phyloP scores from a whole-genome alignment of 2,888 invertebrate species.

The Phrixothrix hirtus region DNA sequence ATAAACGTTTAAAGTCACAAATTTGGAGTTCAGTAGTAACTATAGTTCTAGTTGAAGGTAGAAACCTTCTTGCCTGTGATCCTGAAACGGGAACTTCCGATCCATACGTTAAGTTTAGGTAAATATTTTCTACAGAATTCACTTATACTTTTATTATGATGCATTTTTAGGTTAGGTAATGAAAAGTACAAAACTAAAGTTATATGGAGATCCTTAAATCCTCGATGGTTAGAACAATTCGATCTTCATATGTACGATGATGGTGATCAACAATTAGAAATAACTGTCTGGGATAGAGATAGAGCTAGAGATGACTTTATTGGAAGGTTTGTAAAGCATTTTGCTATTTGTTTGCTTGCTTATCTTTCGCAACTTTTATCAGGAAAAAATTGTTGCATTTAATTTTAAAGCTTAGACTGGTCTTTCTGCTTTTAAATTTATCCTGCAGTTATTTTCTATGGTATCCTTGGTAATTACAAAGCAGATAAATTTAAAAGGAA shows the following conservation, averaged over 20 bases:
- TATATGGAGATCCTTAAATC: conserved; percentile 81
- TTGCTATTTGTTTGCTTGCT: no score
- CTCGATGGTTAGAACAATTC: conserved; percentile 96
- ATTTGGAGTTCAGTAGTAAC: conserved; percentile 98
- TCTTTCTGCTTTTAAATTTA: no score
- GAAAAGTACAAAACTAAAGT: conserved; percentile 98
- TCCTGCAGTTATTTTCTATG: neutral
- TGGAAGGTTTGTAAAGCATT: conserved; percentile 66
- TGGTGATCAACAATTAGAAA: conserved; percentile 86
- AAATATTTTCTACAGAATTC: conserved; percentile 29
- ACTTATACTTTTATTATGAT: no score
- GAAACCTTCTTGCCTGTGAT: conserved; percentile 85
- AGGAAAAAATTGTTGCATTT: neutral
- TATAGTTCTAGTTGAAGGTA: conserved; percentile 94
- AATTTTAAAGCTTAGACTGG: neutral
- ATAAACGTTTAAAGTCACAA: conserved; percentile 86
- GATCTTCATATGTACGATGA: conserved; percentile 96
- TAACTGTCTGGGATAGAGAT: conserved; percentile 90
- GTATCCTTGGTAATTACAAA: neutral
- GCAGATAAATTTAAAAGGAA: no score
- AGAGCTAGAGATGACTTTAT: conserved; percentile 85
- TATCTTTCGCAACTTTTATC: no score
- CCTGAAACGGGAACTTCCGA: conserved; percentile 87
- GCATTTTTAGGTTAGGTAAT: conserved; percentile 77
- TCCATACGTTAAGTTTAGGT: conserved; percentile 96